phyloP scores from a whole-genome alignment of 2,797 vertebrate species.

The Scolopax rusticola region DNA sequence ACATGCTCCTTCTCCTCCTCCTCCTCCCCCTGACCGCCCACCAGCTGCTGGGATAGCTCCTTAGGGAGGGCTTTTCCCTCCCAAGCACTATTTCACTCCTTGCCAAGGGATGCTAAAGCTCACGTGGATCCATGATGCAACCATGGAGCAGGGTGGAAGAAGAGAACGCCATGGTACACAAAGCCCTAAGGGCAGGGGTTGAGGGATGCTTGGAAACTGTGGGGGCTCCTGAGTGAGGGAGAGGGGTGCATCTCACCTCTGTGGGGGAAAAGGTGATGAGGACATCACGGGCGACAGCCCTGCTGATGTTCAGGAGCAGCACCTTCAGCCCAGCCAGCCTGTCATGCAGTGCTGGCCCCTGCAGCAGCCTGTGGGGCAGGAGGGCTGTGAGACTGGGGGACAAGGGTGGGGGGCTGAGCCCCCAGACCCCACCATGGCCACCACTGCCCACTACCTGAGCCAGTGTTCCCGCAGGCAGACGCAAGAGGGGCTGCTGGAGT shows the following conservation, averaged over 20 bases:
- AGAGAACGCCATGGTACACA: background rate
- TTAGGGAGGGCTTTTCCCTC: background rate
- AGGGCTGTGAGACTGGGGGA: background rate
- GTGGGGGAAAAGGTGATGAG: conserved; percentile 32
- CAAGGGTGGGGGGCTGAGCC: rapidly evolving
- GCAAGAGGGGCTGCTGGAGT: rapidly evolving
- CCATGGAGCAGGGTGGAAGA: background rate
- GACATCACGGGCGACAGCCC: background rate
- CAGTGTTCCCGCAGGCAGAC: background rate
- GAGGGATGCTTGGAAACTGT: background rate
- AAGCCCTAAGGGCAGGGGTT: background rate
- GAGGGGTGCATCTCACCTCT: conserved; percentile 19
- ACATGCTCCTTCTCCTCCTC: rapidly evolving
- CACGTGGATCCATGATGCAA: rapidly evolving
- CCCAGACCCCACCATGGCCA: rapidly evolving
- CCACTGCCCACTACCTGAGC: background rate
- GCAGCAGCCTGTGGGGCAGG: background rate
- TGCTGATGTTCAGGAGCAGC: conserved; percentile 28
- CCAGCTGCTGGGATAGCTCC: background rate
- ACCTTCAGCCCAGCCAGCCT: background rate
- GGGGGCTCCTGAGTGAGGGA: rapidly evolving
- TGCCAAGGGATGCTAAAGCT: background rate
- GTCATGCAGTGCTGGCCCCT: rapidly evolving
- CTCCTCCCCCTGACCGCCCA: background rate
- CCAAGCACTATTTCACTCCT: background rate